Evolutionary conservation across 2,888 invertebrate genomes (phyloP).

Genomic region (Endotricha flammealis): DNA sequence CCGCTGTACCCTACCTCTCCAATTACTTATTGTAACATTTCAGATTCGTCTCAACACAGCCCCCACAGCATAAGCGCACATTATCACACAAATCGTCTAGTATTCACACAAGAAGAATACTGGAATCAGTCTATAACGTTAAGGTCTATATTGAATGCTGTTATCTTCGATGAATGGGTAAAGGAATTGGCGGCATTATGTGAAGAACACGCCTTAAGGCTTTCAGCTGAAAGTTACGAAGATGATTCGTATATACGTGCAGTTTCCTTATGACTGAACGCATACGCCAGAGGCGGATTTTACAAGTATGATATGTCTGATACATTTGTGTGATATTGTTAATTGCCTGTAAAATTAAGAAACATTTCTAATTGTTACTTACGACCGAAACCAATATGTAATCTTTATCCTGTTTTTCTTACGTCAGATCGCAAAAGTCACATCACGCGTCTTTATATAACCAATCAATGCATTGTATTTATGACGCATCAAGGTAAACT

Average conservation of each 20-base stretch:
- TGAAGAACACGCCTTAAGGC: conserved; percentile 90
- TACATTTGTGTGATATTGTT: conserved; percentile 12
- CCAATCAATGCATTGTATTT: no score
- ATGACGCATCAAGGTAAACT: no score
- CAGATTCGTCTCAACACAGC: conserved; percentile 39
- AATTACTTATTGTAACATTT: conserved; percentile 16
- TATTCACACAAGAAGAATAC: conserved; percentile 64
- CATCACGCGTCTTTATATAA: no score
- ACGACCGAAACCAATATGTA: no score
- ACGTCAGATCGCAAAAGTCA: no score
- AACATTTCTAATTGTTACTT: no score
- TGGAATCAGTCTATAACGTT: conserved; percentile 68
- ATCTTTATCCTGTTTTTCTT: no score
- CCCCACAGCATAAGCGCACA: conserved; percentile 28
- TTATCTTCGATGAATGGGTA: conserved; percentile 95
- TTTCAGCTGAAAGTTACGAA: conserved; percentile 49
- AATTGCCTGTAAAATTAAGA: no score
- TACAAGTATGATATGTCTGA: conserved; percentile 18
- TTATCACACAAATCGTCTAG: conserved; percentile 34
- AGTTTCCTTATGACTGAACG: conserved; percentile 68
- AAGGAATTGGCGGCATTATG: conserved; percentile 96
- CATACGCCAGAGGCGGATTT: conserved; percentile 36
- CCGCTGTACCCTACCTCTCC: no score
- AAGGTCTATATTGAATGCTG: conserved; percentile 79
- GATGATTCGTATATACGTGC: conserved; percentile 55